Evolutionary conservation across 1,140 invertebrate species (phyloP), one percentile per base, ranked within the genome.

Genomic region (Euschistus heros): DNA sequence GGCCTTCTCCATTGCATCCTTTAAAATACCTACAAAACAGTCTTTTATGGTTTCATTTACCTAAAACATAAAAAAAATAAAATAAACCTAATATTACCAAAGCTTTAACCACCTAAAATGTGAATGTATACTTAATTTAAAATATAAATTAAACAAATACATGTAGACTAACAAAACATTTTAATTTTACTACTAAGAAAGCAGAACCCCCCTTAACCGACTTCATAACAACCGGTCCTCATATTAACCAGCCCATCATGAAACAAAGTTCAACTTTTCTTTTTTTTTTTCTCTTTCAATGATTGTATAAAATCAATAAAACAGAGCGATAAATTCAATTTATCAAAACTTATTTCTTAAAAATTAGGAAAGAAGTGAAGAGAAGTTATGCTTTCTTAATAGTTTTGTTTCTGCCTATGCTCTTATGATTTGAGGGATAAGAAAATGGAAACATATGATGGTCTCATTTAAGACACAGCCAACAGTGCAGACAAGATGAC

Each of bases 1-100:
- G n/a, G 84, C 83, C 64, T 81, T 79, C 74, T 95, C 91, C 93
- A 97, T 96, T 17, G 81, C 80, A 24, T 81, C 73, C 71, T 86
- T 87, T 18, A 97, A 76, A 46, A 90, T 80, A 65, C 73, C 73
- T 0, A 82, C 82, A 18, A 90, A 84, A 68, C 78, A 71, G 10
- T 78, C 72, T 20, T 90, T 74, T 74, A 86, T 80, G 15, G 77
- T 72, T 67, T 70, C 67, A 66, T 71, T 73, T 1, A 80, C 74
- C 78, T 80, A 44, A 66, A 64, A 68, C 62, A 67, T 33, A 61
- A 66, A 30, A 62, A 50, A 44, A 44, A 7, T 10, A 44, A 7
- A 44, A 44, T 10, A 44, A 44, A 44, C 42, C 17, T 10, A 7
- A 7, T 44, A 44, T 44, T 44, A 10, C 7, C 7, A 44, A 10